Evolutionary conservation across 1,140 invertebrate genomes (phyloP), one percentile per base, ranked within the genome.

Genomic region (Heliconius nattereri): DNA sequence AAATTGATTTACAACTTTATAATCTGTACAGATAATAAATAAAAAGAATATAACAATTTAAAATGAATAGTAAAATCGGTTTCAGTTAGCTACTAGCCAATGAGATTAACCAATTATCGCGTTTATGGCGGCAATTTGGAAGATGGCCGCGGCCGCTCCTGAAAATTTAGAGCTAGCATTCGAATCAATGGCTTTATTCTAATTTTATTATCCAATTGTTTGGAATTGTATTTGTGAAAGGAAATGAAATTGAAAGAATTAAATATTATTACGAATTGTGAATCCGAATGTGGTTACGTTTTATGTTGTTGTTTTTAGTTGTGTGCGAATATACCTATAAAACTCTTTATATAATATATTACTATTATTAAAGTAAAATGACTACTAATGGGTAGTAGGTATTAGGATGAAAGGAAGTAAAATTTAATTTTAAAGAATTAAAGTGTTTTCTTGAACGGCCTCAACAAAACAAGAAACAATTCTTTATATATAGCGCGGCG

Each of bases 11-110:
- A 87, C 20, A 19, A 49, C 23, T 13, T 75, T n/a, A 66, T 75
- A 66, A 66, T 66, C 60, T 29, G 9, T 29, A 66, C 60, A 26
- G 11, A 66, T 66, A 66, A 45, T 29, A 66, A 29, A 66, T 23
- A 66, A 29, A 66, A 82, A 78, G 75, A 29, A 66, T 11, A 70
- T 84, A 78, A 83, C 75, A 83, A 79, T 83, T 79, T 84, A 83
- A 83, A 85, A 76, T 77, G 80, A 78, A 76, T 83, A 87, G 81
- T 87, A 84, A 85, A 90, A 85, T 87, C 85, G 85, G 85, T 92
- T 92, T 92, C 91, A 91, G 87, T 92, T 90, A 92, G 88, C 89
- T 90, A 88, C 88, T 83, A 87, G 85, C 87, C 89, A 91, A 91
- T 91, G 88, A 91, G 89, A 89, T 89, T 89, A 89, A 89, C 88